Conservation (phyloP, 2,113 vertebrate species). For the Planiliza haematocheilus region DNA sequence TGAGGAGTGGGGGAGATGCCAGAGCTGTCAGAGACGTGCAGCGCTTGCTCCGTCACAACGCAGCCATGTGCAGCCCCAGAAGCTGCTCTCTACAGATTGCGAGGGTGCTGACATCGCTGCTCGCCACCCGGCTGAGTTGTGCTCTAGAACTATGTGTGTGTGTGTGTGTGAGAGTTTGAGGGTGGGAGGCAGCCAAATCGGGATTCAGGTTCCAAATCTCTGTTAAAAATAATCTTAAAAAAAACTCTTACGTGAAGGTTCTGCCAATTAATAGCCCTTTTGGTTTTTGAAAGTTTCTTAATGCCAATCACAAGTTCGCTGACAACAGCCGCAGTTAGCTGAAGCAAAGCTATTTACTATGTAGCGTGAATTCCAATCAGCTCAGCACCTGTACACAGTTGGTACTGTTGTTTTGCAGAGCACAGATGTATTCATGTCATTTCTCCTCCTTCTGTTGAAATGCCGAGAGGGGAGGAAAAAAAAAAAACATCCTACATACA, state of each 20-base stretch:
- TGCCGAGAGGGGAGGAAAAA: conserved; percentile 2
- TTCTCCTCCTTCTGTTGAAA: conserved; percentile 65
- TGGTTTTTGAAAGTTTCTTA: conserved; percentile 1
- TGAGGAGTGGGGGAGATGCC: conserved; percentile 57
- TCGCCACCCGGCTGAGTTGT: conserved; percentile 35
- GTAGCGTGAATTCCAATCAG: conserved; percentile 56
- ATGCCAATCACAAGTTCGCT: conserved; percentile 33
- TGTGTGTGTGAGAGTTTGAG: conserved; percentile 3
- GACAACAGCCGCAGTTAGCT: conserved; percentile 25
- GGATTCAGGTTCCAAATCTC: conserved; percentile 11
- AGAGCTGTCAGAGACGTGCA: conserved; percentile 64
- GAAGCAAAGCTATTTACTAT: conserved; percentile 23
- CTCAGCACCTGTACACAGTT: conserved; percentile 62
- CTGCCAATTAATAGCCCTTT: not conserved
- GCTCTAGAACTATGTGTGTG: not conserved
- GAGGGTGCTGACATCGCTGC: conserved; percentile 61
- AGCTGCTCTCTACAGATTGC: conserved; percentile 66
- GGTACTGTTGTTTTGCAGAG: conserved; percentile 55
- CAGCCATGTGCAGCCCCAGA: conserved; percentile 66
- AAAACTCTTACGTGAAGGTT: not conserved
- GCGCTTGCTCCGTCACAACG: conserved; percentile 54
- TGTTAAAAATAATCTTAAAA: conserved; percentile 14
- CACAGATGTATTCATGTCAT: conserved; percentile 67
- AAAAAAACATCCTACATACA: conserved; percentile 57
- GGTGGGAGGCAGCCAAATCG: not conserved